Evolutionary conservation across 1,140 invertebrate species (phyloP).

Genomic region (Eubasilissa regina): DNA sequence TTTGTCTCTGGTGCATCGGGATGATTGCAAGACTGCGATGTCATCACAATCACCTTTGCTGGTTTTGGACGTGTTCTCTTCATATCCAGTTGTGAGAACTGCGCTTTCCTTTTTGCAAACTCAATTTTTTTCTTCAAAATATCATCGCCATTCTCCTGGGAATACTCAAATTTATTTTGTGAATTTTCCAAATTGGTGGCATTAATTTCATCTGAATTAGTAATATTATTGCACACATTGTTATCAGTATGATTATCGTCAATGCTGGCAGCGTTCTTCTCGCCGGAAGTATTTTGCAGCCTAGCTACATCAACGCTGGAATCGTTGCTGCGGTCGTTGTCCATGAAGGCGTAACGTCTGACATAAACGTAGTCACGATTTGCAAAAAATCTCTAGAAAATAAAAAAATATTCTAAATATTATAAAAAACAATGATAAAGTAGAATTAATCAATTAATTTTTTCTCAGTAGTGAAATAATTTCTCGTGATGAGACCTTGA

Average conservation of each 20-base stretch:
- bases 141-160: not conserved
- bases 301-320: not conserved
- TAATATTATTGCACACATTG: not conserved
- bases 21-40: slow-evolving; percentile 77
- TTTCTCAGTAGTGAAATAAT: too few species aligned
- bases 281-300: not conserved
- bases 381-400: slow-evolving; percentile 80
- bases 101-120: too few species aligned
- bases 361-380: slow-evolving; percentile 92
- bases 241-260: not conserved
- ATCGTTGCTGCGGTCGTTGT: slow-evolving; percentile 12
- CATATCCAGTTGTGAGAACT: too few species aligned
- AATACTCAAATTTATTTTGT: not conserved
- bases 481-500: too few species aligned
- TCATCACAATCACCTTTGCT: slow-evolving; percentile 71
- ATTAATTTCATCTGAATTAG: not conserved
- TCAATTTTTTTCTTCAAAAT: too few species aligned
- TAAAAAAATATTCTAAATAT: not conserved
- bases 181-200: not conserved
- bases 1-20: slow-evolving; percentile 73
- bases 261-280: not conserved
- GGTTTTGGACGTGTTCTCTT: not conserved
- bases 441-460: too few species aligned
- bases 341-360: slow-evolving; percentile 73
- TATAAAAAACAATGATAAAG: too few species aligned